Evolutionary conservation across 2,888 invertebrate genomes (phyloP).

Genomic region (Lumbricus terrestris): DNA sequence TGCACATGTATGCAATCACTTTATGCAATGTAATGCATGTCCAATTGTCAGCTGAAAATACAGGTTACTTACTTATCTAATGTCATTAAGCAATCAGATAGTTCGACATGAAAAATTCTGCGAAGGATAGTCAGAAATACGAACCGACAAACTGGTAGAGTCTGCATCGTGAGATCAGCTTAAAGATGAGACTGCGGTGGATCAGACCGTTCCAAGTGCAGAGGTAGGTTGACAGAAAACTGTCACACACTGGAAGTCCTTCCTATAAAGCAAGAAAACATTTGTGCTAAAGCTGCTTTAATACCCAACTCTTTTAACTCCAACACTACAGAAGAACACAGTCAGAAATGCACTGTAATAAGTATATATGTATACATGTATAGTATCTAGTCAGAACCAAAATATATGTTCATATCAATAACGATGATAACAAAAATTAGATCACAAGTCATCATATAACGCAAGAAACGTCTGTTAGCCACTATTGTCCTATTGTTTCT

Average conservation of each 20-base stretch:
- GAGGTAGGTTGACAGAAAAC: conserved; percentile 44
- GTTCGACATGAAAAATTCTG: not conserved
- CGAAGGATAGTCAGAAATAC: not conserved
- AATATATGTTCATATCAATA: too few relatives aligned
- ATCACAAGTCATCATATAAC: too few relatives aligned
- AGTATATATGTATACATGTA: too few relatives aligned
- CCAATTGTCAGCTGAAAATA: too few relatives aligned
- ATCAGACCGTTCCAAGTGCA: conserved; percentile 48
- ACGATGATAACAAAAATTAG: too few relatives aligned
- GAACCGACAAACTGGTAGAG: conserved; percentile 46
- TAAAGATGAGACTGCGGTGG: conserved; percentile 43
- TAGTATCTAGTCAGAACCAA: too few relatives aligned
- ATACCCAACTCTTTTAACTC: not conserved
- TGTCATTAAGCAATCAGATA: not conserved
- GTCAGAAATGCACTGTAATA: not conserved
- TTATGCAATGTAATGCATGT: too few relatives aligned
- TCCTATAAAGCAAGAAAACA: conserved; percentile 42
- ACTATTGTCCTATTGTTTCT: too few relatives aligned
- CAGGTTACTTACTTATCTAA: too few relatives aligned
- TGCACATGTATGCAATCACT: too few relatives aligned
- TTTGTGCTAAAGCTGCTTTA: too few relatives aligned
- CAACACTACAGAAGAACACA: not conserved
- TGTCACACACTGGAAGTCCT: conserved; percentile 48
- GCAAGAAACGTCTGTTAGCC: too few relatives aligned
- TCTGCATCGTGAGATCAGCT: conserved; percentile 45